Conservation (phyloP, 2,113 vertebrate genomes). For the Passer domesticus region DNA sequence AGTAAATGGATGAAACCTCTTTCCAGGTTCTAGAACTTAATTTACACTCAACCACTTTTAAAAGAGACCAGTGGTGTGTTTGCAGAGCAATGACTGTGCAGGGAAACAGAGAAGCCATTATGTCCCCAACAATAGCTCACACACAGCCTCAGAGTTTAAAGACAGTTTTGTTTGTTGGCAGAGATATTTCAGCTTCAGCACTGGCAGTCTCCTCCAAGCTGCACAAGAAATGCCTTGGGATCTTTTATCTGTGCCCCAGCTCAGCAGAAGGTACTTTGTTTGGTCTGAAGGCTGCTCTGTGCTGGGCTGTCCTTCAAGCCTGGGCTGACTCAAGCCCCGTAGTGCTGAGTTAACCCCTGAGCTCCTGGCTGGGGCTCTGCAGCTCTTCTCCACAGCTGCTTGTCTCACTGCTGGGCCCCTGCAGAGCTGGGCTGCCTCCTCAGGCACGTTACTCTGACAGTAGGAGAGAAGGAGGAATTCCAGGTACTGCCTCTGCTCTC, state of each 20-base stretch:
- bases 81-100: constrained; percentile 30
- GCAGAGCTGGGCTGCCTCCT: not conserved
- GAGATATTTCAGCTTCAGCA: constrained; percentile 35
- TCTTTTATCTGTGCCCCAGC: constrained; percentile 35
- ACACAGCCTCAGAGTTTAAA: constrained; percentile 57
- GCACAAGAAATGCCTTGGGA: constrained; percentile 36
- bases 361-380: not conserved
- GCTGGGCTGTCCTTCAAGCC: not conserved
- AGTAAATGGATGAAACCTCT: constrained; percentile 19
- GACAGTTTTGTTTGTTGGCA: constrained; percentile 55
- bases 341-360: not conserved
- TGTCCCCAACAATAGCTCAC: constrained; percentile 56
- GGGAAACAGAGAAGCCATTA: constrained; percentile 60
- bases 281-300: constrained; percentile 38
- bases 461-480: not conserved
- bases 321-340: fast-evolving
- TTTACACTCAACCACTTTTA: constrained; percentile 32
- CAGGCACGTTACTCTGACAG: not conserved
- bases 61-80: constrained; percentile 18
- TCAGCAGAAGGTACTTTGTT: constrained; percentile 55
- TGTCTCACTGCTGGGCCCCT: not conserved
- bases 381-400: not conserved
- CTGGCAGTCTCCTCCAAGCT: constrained; percentile 55
- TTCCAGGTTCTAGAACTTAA: constrained; percentile 29
- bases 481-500: not conserved